phyloP scores from a whole-genome alignment of 2,113 vertebrate genomes.

The Apodemus speciosus region DNA sequence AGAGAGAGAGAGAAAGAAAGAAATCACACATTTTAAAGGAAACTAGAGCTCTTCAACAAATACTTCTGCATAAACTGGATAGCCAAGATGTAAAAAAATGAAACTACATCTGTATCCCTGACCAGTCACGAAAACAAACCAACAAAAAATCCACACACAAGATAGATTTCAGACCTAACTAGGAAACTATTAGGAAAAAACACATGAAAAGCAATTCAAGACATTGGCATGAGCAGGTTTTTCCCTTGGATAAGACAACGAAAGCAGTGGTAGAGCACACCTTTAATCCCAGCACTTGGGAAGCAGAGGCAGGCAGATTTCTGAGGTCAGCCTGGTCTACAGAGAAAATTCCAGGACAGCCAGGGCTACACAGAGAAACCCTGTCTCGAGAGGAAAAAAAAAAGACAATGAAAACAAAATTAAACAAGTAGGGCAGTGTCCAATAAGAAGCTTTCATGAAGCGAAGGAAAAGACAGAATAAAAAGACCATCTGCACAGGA shows the following conservation, averaged over 20 bases:
- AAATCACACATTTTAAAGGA: not conserved
- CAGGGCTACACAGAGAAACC: too few relatives aligned
- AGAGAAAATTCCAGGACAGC: too few relatives aligned
- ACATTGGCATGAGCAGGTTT: not conserved
- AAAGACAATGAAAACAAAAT: not conserved
- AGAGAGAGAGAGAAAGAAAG: too few relatives aligned
- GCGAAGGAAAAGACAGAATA: not conserved
- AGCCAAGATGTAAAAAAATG: not conserved
- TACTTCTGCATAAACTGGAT: not conserved
- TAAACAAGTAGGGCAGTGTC: not conserved
- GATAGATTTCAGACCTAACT: not conserved
- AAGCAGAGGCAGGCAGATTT: too few relatives aligned
- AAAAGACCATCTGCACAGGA: not conserved
- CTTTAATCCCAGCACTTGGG: too few relatives aligned
- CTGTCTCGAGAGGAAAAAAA: too few relatives aligned
- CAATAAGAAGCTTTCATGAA: not conserved
- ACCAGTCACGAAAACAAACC: not conserved
- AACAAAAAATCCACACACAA: not conserved
- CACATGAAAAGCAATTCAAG: not conserved
- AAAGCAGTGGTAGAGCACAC: too few relatives aligned
- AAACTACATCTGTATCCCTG: not conserved
- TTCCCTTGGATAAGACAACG: not conserved
- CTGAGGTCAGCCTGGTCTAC: too few relatives aligned
- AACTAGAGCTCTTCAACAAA: not conserved
- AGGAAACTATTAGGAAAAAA: not conserved